These are phyloP conservation scores for Drosophila eohydei DNA, from an alignment of 2,888 invertebrate genomes.

Conservation along the genomic window DNA sequence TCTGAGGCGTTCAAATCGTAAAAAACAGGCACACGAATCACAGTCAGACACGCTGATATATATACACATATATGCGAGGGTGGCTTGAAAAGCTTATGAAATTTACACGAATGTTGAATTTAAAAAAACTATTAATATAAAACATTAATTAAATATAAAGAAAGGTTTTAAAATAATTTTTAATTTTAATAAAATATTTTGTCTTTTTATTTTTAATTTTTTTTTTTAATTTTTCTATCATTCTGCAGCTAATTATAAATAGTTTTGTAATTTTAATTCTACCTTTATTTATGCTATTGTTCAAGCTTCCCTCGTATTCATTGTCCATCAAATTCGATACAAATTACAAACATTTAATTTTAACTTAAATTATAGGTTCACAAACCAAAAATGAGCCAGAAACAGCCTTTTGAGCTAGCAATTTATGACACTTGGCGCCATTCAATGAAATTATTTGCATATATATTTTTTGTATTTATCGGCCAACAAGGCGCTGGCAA, in stretches of 20 bases:
- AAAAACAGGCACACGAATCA: slow-evolving; percentile 48
- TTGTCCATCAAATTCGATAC: background rate
- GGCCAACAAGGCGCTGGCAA: slow-evolving; percentile 71
- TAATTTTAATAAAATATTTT: too few relatives aligned
- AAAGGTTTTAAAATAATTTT: background rate
- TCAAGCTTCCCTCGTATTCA: background rate
- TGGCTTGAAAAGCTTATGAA: background rate
- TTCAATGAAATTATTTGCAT: slow-evolving; percentile 40
- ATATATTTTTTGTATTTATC: slow-evolving; percentile 59
- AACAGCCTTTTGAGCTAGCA: slow-evolving; percentile 28
- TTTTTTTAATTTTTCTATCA: background rate
- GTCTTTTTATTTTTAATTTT: background rate
- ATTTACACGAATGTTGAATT: background rate
- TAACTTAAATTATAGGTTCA: slow-evolving; percentile 67
- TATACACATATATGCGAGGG: background rate
- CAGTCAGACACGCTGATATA: slow-evolving; percentile 16
- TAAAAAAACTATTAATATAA: background rate
- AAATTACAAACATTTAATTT: slow-evolving; percentile 37
- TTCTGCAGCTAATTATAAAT: background rate
- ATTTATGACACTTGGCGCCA: slow-evolving; percentile 74
- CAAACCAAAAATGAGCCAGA: slow-evolving; percentile 5
- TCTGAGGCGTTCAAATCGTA: slow-evolving; percentile 66
- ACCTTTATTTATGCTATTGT: background rate
- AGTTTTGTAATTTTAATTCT: background rate
- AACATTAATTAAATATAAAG: background rate